Evolutionary conservation across 1,140 invertebrate species (phyloP).

Genomic region (Polyergus mexicanus): DNA sequence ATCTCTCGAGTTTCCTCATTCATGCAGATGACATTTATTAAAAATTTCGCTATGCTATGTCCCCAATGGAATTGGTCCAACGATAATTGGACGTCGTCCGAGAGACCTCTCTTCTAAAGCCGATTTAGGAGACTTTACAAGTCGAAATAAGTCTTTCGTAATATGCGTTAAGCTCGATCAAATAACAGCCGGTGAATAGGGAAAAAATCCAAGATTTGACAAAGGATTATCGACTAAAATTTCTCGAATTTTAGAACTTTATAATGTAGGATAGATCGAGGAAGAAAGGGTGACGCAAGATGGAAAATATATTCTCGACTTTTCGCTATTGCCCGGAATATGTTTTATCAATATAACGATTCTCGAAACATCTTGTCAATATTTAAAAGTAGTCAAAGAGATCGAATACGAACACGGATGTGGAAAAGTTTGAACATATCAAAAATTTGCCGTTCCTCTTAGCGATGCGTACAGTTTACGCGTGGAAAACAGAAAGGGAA

Average conservation of each 20-base stretch:
- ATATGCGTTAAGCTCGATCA: constrained; percentile 44
- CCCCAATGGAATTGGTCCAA: constrained; percentile 7
- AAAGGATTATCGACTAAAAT: constrained; percentile 18
- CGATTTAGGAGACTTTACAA: constrained; percentile 40
- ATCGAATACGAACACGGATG: background rate
- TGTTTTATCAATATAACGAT: background rate
- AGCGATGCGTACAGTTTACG: background rate
- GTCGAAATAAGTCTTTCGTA: constrained; percentile 50
- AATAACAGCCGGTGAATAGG: constrained; percentile 4
- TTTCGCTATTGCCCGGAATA: background rate
- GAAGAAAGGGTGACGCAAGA: background rate
- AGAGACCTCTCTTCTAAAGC: constrained; percentile 23
- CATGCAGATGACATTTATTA: constrained; percentile 45
- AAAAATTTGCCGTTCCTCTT: background rate
- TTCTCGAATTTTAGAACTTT: constrained; percentile 15
- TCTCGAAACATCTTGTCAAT: constrained; percentile 23
- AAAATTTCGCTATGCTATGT: constrained; percentile 26
- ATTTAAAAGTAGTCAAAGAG: constrained; percentile 34
- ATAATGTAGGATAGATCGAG: background rate
- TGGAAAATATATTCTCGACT: background rate
- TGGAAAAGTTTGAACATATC: constrained; percentile 31
- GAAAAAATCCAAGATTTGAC: constrained; percentile 9
- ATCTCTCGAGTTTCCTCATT: constrained; percentile 37
- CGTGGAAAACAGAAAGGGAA: background rate
- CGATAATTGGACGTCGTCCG: constrained; percentile 36